phyloP scores from a whole-genome alignment of 2,797 vertebrate species.

The Chaenodraco wilsoni region DNA sequence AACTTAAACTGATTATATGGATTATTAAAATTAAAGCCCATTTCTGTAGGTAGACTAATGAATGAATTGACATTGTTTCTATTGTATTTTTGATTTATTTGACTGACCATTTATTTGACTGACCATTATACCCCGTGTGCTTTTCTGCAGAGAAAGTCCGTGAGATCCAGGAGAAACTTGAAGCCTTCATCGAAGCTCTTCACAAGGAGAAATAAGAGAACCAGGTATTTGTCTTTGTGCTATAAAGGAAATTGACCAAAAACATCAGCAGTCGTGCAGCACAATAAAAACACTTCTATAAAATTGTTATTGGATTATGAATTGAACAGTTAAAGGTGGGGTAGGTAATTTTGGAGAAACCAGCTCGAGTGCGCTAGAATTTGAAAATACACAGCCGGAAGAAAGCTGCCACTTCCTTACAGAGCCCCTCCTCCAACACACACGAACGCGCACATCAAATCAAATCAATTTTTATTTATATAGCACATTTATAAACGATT shows the following conservation, averaged over 20 bases:
- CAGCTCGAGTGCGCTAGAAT: too few species aligned
- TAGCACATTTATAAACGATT: too few species aligned
- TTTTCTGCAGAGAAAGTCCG: slow-evolving; percentile 93
- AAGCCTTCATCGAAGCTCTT: slow-evolving; percentile 98
- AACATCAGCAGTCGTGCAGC: neutral
- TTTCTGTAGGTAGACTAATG: neutral
- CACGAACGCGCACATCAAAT: too few species aligned
- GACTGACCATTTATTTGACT: slow-evolving; percentile 14
- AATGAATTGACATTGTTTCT: neutral
- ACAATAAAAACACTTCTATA: neutral
- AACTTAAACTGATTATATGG: neutral
- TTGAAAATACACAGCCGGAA: too few species aligned
- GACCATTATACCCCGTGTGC: slow-evolving; percentile 20
- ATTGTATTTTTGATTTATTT: neutral
- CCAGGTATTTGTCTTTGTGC: slow-evolving; percentile 61
- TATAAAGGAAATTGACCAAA: neutral
- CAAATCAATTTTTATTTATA: too few species aligned
- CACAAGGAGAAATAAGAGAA: slow-evolving; percentile 93
- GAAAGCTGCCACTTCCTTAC: too few species aligned
- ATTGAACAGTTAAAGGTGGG: neutral
- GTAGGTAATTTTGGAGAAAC: too few species aligned
- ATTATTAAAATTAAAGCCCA: neutral
- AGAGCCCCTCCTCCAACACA: too few species aligned
- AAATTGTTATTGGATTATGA: neutral
- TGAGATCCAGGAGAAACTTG: slow-evolving; percentile 99